Evolutionary conservation across 2,888 invertebrate species (phyloP).

Genomic region (Archaeoteleia sp.): DNA sequence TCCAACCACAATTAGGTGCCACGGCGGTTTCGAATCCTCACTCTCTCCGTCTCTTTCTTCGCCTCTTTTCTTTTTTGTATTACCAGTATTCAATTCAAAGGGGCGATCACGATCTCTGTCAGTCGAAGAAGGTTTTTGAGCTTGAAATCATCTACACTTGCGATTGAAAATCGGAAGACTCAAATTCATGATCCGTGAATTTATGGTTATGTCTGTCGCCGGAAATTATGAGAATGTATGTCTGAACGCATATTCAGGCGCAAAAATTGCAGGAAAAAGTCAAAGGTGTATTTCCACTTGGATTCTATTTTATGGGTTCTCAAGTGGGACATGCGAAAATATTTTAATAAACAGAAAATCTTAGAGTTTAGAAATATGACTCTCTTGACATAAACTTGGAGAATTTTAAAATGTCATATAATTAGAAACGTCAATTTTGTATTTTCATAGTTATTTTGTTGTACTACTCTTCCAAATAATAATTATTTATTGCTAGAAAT

Average conservation of each 20-base stretch:
- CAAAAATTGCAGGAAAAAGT: too few species aligned
- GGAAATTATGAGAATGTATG: conserved; percentile 25
- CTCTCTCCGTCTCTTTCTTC: conserved; percentile 14
- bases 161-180: conserved; percentile 26
- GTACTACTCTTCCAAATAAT: too few species aligned
- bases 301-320: too few species aligned
- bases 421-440: too few species aligned
- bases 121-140: conserved; percentile 18
- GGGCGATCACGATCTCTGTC: conserved; percentile 18
- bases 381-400: too few species aligned
- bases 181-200: conserved; percentile 33
- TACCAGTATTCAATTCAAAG: conserved; percentile 27
- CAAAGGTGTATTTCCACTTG: too few species aligned
- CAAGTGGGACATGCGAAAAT: too few species aligned
- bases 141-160: conserved; percentile 26
- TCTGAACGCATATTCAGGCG: conserved; percentile 19
- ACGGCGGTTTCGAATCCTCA: conserved; percentile 21
- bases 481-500: too few species aligned
- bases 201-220: conserved; percentile 23
- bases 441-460: too few species aligned
- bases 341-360: too few species aligned
- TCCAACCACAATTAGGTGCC: conserved; percentile 38
- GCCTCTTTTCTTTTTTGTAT: conserved; percentile 10
- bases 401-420: too few species aligned
- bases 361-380: too few species aligned